phyloP scores from a whole-genome alignment of 2,113 vertebrate genomes.

The Hippocampus abdominalis region DNA sequence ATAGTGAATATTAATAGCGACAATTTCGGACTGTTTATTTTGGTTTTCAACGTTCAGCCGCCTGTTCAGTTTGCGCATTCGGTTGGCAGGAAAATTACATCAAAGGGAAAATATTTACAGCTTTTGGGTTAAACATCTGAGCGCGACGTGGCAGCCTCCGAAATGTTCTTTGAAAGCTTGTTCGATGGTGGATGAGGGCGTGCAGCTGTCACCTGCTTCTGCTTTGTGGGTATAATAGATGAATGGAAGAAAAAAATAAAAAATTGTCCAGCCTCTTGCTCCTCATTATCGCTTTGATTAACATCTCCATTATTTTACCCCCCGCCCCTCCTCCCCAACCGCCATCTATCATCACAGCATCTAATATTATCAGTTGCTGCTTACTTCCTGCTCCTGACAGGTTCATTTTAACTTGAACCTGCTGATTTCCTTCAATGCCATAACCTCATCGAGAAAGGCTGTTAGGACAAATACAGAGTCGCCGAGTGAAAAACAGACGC shows the following conservation, averaged over 20 bases:
- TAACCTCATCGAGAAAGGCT: background rate
- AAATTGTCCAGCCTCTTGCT: background rate
- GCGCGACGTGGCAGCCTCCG: background rate
- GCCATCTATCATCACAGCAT: background rate
- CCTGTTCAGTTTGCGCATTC: background rate
- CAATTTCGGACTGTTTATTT: too few species aligned
- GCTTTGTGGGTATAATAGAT: background rate
- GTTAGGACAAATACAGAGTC: background rate
- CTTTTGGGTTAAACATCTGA: background rate
- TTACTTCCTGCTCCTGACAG: background rate
- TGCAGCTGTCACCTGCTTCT: background rate
- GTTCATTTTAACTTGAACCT: background rate
- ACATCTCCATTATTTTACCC: background rate
- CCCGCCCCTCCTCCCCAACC: too few species aligned
- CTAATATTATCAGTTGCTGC: background rate
- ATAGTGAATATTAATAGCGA: too few species aligned
- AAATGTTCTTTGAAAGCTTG: background rate
- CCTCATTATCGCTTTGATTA: background rate
- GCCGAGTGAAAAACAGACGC: background rate
- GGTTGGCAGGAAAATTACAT: background rate
- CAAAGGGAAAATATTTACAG: background rate
- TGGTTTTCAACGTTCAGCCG: background rate
- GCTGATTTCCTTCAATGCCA: conserved; percentile 1
- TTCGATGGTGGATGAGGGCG: background rate
- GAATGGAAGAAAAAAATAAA: too few species aligned